These are phyloP conservation scores for Hemibagrus wyckioides DNA, from an alignment of 2,113 vertebrate genomes.

Conservation along the genomic window DNA sequence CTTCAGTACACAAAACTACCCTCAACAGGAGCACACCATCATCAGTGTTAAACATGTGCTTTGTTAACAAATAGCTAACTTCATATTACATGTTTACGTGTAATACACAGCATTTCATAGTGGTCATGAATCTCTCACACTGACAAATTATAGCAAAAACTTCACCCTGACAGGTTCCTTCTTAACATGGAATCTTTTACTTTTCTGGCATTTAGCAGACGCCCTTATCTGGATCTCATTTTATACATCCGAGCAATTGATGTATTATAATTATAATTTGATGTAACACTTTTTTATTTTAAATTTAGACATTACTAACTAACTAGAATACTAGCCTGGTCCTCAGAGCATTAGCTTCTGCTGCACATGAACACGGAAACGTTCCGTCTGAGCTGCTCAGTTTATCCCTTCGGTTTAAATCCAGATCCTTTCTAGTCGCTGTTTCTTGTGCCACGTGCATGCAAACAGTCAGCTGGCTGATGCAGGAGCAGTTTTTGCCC, in stretches of 20 bases:
- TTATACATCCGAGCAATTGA: too few relatives aligned
- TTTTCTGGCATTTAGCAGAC: too few relatives aligned
- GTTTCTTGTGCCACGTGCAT: not conserved
- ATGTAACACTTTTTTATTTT: not conserved
- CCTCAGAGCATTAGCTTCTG: not conserved
- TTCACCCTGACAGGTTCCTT: not conserved
- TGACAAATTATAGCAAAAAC: not conserved
- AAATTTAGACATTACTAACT: too few relatives aligned
- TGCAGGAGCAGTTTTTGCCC: constrained; percentile 19
- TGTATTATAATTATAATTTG: too few relatives aligned
- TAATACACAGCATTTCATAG: not conserved
- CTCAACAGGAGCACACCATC: not conserved
- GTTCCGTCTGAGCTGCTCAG: not conserved
- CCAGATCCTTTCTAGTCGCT: not conserved
- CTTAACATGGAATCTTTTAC: not conserved
- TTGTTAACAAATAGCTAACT: not conserved
- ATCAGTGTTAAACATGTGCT: not conserved
- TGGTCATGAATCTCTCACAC: not conserved
- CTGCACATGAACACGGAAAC: not conserved
- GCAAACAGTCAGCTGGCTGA: not conserved
- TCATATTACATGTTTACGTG: not conserved
- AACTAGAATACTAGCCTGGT: not conserved
- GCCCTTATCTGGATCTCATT: too few relatives aligned
- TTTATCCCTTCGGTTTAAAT: constrained; percentile 19
- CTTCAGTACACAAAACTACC: constrained; percentile 10